Conservation (phyloP, 2,888 invertebrate species). For the Ellobium chinense region DNA sequence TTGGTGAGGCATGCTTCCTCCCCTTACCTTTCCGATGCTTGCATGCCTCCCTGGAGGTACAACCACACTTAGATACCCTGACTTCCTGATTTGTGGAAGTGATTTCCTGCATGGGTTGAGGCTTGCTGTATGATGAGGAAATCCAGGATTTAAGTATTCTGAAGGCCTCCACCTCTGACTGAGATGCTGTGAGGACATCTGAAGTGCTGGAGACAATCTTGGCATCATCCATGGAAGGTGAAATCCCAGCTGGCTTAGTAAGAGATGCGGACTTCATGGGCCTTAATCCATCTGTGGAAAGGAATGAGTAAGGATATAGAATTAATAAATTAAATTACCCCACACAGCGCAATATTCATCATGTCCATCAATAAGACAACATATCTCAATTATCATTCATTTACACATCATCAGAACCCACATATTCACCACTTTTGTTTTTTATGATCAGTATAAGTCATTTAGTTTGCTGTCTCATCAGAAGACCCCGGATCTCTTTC, state of each 20-base stretch:
- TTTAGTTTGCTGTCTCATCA: no score
- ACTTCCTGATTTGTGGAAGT: conserved; percentile 18
- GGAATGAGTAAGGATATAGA: no score
- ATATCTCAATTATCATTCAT: no score
- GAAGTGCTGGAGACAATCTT: conserved; percentile 34
- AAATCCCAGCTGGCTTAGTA: background rate
- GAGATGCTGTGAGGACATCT: conserved; percentile 20
- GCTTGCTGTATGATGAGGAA: conserved; percentile 35
- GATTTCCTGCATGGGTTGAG: conserved; percentile 40
- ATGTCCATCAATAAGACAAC: no score
- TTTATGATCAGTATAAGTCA: no score
- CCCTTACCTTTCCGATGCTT: conserved; percentile 12
- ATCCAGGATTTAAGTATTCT: conserved; percentile 26
- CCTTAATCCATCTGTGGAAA: background rate
- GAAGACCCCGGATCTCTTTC: no score
- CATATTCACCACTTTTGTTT: no score
- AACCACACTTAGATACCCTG: background rate
- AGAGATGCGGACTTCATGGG: background rate
- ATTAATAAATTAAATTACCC: no score
- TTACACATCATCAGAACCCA: no score
- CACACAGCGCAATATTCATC: no score
- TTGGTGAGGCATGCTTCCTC: background rate
- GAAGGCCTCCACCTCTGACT: conserved; percentile 34
- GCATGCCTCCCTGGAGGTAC: background rate
- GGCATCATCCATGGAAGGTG: conserved; percentile 31